These are phyloP conservation scores for Cheilosia scutellata DNA, from an alignment of 2,888 invertebrate species.

Conservation along the genomic window DNA sequence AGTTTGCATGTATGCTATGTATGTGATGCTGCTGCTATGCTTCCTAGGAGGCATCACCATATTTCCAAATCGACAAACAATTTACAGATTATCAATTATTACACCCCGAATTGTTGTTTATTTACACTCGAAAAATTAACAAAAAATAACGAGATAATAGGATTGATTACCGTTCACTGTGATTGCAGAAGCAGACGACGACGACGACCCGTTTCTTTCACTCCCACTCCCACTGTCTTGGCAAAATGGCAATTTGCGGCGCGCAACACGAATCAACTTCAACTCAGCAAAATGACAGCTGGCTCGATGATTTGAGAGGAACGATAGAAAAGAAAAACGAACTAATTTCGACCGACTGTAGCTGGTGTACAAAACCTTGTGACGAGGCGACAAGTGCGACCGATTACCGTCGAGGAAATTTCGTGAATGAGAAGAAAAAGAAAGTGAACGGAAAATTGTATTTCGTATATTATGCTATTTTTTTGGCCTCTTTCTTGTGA, in stretches of 20 bases:
- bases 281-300: slow-evolving; percentile 13
- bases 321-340: slow-evolving; percentile 3
- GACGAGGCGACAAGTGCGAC: slow-evolving; percentile 26
- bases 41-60: slow-evolving; percentile 23
- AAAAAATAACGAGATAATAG: slow-evolving; percentile 9
- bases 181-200: background rate
- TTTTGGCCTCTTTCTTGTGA: background rate
- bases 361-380: slow-evolving; percentile 5
- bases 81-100: slow-evolving; percentile 1
- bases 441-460: slow-evolving; percentile 27
- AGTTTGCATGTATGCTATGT: slow-evolving; percentile 21
- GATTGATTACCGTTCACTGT: background rate
- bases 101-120: slow-evolving; percentile 25
- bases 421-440: slow-evolving; percentile 53
- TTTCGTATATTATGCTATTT: background rate
- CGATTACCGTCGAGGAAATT: slow-evolving; percentile 32
- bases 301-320: background rate
- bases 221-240: slow-evolving; percentile 16
- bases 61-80: background rate
- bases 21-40: slow-evolving; percentile 3
- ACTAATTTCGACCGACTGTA: slow-evolving; percentile 14
- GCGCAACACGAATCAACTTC: slow-evolving; percentile 18
- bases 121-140: slow-evolving; percentile 27
- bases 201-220: background rate
- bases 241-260: slow-evolving; percentile 18